Evolutionary conservation across 2,888 invertebrate genomes (phyloP).

Genomic region (Tenthredo notha): DNA sequence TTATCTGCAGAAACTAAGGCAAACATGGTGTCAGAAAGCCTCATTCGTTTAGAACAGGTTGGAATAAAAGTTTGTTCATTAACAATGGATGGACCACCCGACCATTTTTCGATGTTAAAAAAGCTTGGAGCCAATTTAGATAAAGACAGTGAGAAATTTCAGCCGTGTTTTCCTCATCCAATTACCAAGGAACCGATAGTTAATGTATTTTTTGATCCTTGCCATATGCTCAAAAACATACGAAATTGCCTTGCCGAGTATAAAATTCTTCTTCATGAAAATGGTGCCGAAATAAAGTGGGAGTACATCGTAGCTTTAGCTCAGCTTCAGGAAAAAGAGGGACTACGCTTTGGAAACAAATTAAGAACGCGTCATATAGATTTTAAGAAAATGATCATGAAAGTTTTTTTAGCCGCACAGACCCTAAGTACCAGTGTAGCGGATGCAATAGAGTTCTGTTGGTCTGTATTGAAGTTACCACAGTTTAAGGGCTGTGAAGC

Average conservation of each 20-base stretch:
- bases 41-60: conserved; percentile 42
- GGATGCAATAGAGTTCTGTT: too few species aligned
- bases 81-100: too few species aligned
- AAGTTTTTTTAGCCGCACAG: conserved; percentile 63
- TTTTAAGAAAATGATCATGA: conserved; percentile 60
- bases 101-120: too few species aligned
- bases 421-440: conserved; percentile 62
- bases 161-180: conserved; percentile 53
- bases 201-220: conserved; percentile 54
- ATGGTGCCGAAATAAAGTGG: too few species aligned
- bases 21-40: conserved; percentile 39
- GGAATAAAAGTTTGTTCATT: too few species aligned
- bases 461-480: too few species aligned
- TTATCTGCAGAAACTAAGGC: conserved; percentile 46
- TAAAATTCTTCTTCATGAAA: background rate
- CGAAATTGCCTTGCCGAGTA: conserved; percentile 54
- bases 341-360: too few species aligned
- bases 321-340: too few species aligned
- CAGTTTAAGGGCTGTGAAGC: too few species aligned
- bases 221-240: conserved; percentile 56
- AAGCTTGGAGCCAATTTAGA: too few species aligned
- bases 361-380: conserved; percentile 23
- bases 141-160: too few species aligned
- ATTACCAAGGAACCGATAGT: conserved; percentile 4
- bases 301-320: too few species aligned